These are phyloP conservation scores for Scyliorhinus canicula DNA, from an alignment of 2,797 vertebrate species.

Conservation along the genomic window DNA sequence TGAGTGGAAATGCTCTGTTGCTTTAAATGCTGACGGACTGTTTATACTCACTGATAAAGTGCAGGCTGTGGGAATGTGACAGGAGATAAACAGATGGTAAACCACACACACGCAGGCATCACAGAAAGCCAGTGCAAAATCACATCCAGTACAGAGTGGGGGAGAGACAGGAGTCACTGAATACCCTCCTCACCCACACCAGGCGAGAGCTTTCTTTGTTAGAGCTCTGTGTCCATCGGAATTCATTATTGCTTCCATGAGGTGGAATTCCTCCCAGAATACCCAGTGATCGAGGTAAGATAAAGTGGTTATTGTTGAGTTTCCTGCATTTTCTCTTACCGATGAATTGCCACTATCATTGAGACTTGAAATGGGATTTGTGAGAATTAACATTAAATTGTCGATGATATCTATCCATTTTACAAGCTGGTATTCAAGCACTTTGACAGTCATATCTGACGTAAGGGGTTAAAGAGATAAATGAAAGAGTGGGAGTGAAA, in stretches of 20 bases:
- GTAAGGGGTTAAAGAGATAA: background rate
- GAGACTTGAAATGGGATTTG: background rate
- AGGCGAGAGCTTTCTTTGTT: background rate
- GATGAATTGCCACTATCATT: background rate
- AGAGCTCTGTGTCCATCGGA: too few relatives aligned
- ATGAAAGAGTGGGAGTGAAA: background rate
- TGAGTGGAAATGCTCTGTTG: constrained; percentile 15
- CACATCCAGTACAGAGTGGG: background rate
- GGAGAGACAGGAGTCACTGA: background rate
- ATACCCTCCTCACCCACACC: background rate
- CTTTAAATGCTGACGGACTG: constrained; percentile 13
- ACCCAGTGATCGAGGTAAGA: background rate
- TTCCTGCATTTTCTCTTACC: background rate
- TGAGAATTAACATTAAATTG: background rate
- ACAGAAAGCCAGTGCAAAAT: background rate
- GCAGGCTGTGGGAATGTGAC: constrained; percentile 37
- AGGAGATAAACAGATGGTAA: constrained; percentile 37
- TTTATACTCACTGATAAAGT: constrained; percentile 34
- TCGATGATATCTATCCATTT: background rate
- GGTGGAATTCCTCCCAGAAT: background rate
- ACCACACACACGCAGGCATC: background rate
- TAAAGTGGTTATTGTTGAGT: background rate
- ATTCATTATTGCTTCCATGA: background rate
- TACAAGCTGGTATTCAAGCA: background rate
- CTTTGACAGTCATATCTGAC: background rate